Base-by-base conservation (phyloP, 2,797 vertebrate genomes). In the Podarcis siculus region DNA sequence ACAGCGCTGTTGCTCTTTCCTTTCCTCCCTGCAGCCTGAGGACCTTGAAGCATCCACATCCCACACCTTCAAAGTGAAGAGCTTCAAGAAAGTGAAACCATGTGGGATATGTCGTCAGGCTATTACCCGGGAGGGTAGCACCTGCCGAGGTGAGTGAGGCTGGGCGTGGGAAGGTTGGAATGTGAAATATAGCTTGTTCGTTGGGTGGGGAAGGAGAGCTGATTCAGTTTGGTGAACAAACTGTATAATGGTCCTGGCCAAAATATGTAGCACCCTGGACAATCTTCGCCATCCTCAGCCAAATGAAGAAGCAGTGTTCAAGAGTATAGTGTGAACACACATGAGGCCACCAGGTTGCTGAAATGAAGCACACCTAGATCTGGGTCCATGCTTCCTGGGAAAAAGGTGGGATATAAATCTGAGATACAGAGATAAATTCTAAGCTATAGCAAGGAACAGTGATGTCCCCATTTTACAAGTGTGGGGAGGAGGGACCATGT, bases 81-180 rank as follows among this genome's bases (percentile, higher is more conserved):
- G 97, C 45, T 99, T 99, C 96, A 99, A 98, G 97, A 99, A 98
- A 97, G 96, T 97, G 96, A 99, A 98, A 90, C 97, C 98, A 10
- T 99, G 99, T 1, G 97, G 97, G 6, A 98, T 98, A 49, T 99
- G 99, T 92, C 97, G 98, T 13, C 98, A 99, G 96, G 97, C 96
- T 76, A 97, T 99, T 96, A 96, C 96, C 21, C 97, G 98, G 86
- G 98, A 99, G 89, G 99, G 98, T 78, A 98, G 98, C 90, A 96
- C 98, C 93, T 99, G 99, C 94, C 96, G 98, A 98, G 98, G 99
- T 99, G 93, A 98, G 98, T 55, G 92, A 13, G 80, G 32, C 39
- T 35, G 19, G 5, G 3, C 37, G 30, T 42, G 67, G 13, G 49
- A 37, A 79, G 19, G 69, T 15, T 42, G 13, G 25, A 10, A 23